phyloP scores from a whole-genome alignment of 2,888 invertebrate species.

The Lochmaea crataegi region DNA sequence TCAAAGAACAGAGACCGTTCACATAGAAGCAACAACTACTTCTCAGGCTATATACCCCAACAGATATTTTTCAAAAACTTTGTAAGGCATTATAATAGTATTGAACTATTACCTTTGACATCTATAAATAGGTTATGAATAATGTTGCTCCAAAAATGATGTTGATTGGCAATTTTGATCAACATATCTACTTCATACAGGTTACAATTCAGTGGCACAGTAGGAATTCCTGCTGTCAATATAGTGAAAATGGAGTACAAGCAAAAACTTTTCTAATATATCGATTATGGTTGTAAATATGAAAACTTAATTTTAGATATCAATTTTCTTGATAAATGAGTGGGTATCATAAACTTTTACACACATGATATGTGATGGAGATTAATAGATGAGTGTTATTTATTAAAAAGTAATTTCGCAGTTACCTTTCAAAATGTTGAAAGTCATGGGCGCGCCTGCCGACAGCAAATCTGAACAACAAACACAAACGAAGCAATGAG shows the following conservation, averaged over 20 bases:
- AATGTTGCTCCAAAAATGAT: too few species aligned
- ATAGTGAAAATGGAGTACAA: background rate
- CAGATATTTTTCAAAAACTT: too few species aligned
- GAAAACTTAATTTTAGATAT: conserved; percentile 9
- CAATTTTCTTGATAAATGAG: background rate
- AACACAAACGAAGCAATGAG: conserved; percentile 73
- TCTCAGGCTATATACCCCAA: too few species aligned
- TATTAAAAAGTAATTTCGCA: conserved; percentile 58
- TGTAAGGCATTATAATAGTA: too few species aligned
- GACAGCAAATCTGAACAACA: conserved; percentile 83
- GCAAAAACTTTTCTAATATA: background rate
- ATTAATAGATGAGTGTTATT: conserved; percentile 39
- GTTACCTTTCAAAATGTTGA: conserved; percentile 90
- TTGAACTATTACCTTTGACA: too few species aligned
- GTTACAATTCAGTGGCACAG: background rate
- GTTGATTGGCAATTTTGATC: too few species aligned
- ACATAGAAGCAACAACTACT: too few species aligned
- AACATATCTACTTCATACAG: background rate
- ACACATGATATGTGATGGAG: conserved; percentile 23
- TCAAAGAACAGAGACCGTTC: too few species aligned
- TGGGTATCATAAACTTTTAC: conserved; percentile 7
- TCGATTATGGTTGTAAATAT: background rate
- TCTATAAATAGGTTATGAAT: too few species aligned
- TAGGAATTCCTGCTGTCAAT: background rate
- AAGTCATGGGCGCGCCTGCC: conserved; percentile 85